phyloP scores from a whole-genome alignment of 2,113 vertebrate genomes.

The Chrysemys picta region DNA sequence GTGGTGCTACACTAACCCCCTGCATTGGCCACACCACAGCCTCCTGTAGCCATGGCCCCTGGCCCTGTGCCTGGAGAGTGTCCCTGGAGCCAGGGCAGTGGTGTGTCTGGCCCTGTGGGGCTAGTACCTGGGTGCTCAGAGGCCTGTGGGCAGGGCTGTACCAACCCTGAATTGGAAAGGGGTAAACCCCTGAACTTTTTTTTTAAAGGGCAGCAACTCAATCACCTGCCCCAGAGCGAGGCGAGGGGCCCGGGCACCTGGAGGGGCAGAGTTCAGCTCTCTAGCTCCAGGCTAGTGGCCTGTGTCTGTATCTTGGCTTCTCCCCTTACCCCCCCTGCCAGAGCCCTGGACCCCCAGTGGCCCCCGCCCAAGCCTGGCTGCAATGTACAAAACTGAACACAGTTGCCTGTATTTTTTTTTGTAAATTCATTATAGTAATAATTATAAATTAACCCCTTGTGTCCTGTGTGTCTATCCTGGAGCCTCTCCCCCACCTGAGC shows the following conservation, averaged over 20 bases:
- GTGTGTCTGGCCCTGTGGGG: too few relatives aligned
- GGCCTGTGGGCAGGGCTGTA: background rate
- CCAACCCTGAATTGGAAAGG: constrained; percentile 2
- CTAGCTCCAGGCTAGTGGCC: too few relatives aligned
- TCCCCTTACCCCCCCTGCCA: background rate
- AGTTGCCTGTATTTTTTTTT: constrained; percentile 86
- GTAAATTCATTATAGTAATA: constrained; percentile 87
- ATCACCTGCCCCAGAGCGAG: background rate
- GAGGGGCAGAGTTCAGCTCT: background rate
- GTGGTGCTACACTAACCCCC: too few relatives aligned
- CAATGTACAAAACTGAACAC: constrained; percentile 84
- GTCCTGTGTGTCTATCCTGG: too few relatives aligned
- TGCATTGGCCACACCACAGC: too few relatives aligned
- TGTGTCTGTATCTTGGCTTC: background rate
- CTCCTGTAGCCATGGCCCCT: too few relatives aligned
- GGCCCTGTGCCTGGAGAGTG: too few relatives aligned
- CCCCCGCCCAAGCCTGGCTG: constrained; percentile 40
- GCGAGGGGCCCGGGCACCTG: background rate
- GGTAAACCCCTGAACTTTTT: background rate
- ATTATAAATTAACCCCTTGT: constrained; percentile 78
- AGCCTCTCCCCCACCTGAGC: too few relatives aligned
- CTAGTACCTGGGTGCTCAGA: too few relatives aligned
- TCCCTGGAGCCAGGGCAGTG: too few relatives aligned
- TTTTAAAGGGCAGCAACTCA: background rate
- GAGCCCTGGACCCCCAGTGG: too few relatives aligned